Evolutionary conservation across 37 sponge, comb jelly and placozoan genomes (phyloP).

Genomic region (Crambe crambe): DNA sequence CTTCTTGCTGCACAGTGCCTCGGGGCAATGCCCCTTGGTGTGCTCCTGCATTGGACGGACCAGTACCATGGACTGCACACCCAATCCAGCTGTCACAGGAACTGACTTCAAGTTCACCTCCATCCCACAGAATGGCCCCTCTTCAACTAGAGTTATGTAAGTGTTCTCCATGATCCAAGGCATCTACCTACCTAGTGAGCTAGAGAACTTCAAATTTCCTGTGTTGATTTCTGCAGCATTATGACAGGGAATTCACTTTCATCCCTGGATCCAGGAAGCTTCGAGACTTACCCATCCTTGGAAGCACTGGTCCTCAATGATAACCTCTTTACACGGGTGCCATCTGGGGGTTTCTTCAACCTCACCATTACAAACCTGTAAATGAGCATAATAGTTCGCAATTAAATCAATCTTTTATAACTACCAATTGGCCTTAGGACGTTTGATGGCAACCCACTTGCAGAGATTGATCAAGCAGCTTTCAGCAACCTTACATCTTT

Average conservation of each 20-base stretch:
- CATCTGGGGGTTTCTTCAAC: background rate
- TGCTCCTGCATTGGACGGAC: slow-evolving; percentile 10
- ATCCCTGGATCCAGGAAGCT: slow-evolving; percentile 22
- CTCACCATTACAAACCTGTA: slow-evolving; percentile 19
- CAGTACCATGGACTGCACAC: slow-evolving; percentile 18
- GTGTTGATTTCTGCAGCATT: slow-evolving; percentile 1
- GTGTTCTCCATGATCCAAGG: background rate
- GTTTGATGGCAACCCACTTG: slow-evolving; percentile 47
- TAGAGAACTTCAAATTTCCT: background rate
- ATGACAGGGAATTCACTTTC: slow-evolving; percentile 46
- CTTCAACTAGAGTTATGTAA: slow-evolving; percentile 9
- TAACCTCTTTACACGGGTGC: slow-evolving; percentile 19
- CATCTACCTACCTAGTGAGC: background rate
- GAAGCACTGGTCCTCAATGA: slow-evolving; percentile 12
- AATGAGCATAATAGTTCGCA: background rate
- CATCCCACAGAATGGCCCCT: slow-evolving; percentile 1
- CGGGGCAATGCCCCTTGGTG: background rate
- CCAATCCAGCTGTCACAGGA: slow-evolving; percentile 8
- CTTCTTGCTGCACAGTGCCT: background rate
- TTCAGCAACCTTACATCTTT: slow-evolving; percentile 19
- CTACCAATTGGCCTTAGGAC: background rate
- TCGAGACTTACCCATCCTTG: slow-evolving; percentile 16
- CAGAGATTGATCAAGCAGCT: slow-evolving; percentile 18
- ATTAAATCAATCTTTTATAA: background rate
- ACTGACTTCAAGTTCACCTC: slow-evolving; percentile 13